phyloP scores from a whole-genome alignment of 2,113 vertebrate species.

The Sclerurus mexicanus region DNA sequence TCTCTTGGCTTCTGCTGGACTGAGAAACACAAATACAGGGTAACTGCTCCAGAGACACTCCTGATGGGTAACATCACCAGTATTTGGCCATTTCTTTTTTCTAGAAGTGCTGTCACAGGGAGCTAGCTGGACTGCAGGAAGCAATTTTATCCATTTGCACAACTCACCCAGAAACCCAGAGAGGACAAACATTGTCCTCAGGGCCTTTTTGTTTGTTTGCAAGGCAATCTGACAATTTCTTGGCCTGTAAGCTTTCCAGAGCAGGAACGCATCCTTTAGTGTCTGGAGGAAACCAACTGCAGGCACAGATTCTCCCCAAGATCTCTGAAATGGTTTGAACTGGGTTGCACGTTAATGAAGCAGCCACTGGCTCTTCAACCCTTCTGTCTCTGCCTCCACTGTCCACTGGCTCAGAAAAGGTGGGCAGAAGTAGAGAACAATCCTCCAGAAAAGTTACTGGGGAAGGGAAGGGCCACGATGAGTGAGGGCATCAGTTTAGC shows the following conservation, averaged over 20 bases:
- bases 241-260: background rate
- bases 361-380: background rate
- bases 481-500: background rate
- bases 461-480: background rate
- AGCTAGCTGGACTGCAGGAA: background rate
- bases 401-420: background rate
- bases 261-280: conserved; percentile 17
- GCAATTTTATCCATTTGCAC: background rate
- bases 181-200: background rate
- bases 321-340: background rate
- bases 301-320: background rate
- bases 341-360: rapidly evolving
- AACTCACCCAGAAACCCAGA: background rate
- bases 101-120: background rate
- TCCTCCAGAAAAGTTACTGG: background rate
- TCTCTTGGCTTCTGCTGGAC: background rate
- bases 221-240: background rate
- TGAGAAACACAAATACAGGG: rapidly evolving
- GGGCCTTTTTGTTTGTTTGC: background rate
- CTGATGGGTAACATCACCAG: background rate
- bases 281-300: background rate
- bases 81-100: background rate
- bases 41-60: background rate
- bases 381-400: background rate
- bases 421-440: background rate